Evolutionary conservation across 1,140 invertebrate genomes (phyloP).

Genomic region (Chelonus insularis): DNA sequence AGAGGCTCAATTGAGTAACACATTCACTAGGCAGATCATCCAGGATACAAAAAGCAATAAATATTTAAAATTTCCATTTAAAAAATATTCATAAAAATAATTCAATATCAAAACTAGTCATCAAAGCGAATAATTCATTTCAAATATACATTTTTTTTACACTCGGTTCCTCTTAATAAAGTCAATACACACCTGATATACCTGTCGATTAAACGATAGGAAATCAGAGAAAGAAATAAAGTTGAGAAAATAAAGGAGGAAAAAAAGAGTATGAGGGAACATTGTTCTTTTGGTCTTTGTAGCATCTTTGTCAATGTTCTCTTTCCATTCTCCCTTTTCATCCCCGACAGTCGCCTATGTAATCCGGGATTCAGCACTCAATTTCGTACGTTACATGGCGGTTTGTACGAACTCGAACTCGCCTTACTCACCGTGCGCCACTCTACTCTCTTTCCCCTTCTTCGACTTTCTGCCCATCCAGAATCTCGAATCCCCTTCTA

Average conservation of each 20-base stretch:
- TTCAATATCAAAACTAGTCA: no score
- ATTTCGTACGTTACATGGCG: constrained; percentile 59
- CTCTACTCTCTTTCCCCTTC: constrained; percentile 13
- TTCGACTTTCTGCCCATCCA: constrained; percentile 6
- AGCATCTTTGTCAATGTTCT: not conserved
- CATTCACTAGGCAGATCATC: no score
- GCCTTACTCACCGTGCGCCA: constrained; percentile 17
- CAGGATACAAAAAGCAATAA: no score
- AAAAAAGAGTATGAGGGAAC: not conserved
- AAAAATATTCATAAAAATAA: no score
- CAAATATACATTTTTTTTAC: no score
- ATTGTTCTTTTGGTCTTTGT: not conserved
- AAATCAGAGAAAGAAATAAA: not conserved
- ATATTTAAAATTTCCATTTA: no score
- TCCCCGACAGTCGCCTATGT: constrained; percentile 32
- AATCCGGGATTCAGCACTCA: constrained; percentile 61
- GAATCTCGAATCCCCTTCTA: not conserved
- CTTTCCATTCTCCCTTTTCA: not conserved
- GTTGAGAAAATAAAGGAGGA: no score
- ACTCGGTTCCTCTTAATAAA: no score
- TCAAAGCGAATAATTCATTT: no score
- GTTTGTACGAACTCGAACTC: constrained; percentile 38
- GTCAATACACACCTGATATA: no score
- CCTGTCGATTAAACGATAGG: no score
- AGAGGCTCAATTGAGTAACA: no score